A percentile compares a stretch with the other conserved stretches of the same genome.
Evolutionary conservation across 2,888 invertebrate species (phyloP).

Genomic region (Danaus chrysippus): DNA sequence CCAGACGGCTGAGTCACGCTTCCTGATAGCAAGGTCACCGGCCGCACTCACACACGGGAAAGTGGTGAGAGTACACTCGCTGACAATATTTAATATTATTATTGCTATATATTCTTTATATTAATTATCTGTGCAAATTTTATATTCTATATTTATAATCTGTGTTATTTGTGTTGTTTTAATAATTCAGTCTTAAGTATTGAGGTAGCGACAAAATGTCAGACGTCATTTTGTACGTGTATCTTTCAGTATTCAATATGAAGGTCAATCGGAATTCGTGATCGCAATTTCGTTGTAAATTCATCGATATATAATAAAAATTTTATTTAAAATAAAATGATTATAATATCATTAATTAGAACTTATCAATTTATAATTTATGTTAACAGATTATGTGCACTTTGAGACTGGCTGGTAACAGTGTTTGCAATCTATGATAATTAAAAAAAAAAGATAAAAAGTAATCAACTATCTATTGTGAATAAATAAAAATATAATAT

Average conservation of each 20-base stretch:
- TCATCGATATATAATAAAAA: constrained; percentile 11
- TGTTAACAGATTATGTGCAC: too few species aligned
- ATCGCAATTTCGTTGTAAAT: constrained; percentile 34
- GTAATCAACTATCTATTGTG: too few species aligned
- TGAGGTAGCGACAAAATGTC: constrained; percentile 37
- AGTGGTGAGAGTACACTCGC: constrained; percentile 75
- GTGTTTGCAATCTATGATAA: too few species aligned
- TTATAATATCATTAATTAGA: too few species aligned
- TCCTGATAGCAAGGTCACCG: constrained; percentile 79
- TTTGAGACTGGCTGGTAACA: too few species aligned
- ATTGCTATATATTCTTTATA: constrained; percentile 18
- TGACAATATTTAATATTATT: constrained; percentile 25
- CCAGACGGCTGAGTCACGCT: constrained; percentile 73
- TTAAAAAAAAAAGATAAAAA: too few species aligned
- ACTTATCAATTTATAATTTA: too few species aligned
- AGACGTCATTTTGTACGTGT: constrained; percentile 50
- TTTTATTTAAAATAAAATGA: too few species aligned
- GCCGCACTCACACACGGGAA: constrained; percentile 66
- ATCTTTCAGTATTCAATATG: constrained; percentile 51
- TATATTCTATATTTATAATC: background rate
- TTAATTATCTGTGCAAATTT: background rate
- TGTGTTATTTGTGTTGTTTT: background rate
- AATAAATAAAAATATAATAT: too few species aligned
- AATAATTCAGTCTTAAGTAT: constrained; percentile 21
- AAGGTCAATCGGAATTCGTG: constrained; percentile 43